These are phyloP conservation scores for Drosophila littoralis DNA, from an alignment of 1,140 invertebrate genomes.

Conservation along the genomic window DNA sequence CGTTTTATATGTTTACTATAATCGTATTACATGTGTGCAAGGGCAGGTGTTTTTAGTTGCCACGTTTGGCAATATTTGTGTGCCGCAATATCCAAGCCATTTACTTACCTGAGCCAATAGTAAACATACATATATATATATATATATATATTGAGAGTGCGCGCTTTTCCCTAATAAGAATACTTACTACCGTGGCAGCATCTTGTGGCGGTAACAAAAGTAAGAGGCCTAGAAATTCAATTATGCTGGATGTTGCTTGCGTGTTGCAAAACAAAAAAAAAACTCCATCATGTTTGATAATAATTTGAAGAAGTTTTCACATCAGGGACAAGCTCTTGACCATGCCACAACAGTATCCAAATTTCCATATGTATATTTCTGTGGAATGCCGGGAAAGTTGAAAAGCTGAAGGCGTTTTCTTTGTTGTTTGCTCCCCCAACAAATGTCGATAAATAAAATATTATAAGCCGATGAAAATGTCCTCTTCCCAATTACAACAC, in stretches of 20 bases:
- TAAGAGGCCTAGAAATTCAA: slow-evolving; percentile 34
- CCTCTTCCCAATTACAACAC: slow-evolving; percentile 37
- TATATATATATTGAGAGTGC: slow-evolving; percentile 9
- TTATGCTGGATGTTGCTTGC: slow-evolving; percentile 24
- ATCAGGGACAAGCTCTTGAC: slow-evolving; percentile 15
- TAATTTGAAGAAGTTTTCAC: slow-evolving; percentile 22
- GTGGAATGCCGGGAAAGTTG: background rate
- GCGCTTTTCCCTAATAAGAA: background rate
- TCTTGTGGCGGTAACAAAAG: slow-evolving; percentile 16
- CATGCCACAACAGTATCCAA: slow-evolving; percentile 21
- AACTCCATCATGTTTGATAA: slow-evolving; percentile 14
- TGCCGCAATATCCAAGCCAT: background rate
- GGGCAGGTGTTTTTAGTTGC: slow-evolving; percentile 39
- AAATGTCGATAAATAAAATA: background rate
- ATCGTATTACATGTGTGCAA: background rate
- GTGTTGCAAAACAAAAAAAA: slow-evolving; percentile 8
- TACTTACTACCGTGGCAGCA: slow-evolving; percentile 35
- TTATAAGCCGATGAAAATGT: background rate
- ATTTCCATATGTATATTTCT: slow-evolving; percentile 19
- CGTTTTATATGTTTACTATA: background rate
- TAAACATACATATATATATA: slow-evolving; percentile 1
- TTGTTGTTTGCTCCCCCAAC: background rate
- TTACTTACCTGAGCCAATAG: slow-evolving; percentile 12
- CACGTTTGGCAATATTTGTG: slow-evolving; percentile 25
- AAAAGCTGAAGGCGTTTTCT: background rate